Conservation (phyloP, 2,113 vertebrate species). For the Penelope pileata region DNA sequence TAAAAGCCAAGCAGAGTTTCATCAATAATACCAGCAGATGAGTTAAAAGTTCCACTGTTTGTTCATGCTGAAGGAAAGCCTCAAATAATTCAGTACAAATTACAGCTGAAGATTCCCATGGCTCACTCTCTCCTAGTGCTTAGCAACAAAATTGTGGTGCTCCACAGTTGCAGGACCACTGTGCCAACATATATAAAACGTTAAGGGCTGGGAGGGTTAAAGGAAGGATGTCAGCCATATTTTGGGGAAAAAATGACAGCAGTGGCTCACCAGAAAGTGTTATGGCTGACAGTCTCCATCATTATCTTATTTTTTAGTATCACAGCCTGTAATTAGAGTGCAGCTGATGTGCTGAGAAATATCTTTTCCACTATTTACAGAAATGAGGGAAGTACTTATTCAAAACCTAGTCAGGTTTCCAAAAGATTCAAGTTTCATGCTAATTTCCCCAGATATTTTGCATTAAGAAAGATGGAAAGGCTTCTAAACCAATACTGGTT, state of each 20-base stretch:
- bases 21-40: not conserved
- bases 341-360: not conserved
- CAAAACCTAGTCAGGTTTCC: not conserved
- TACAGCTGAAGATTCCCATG: not conserved
- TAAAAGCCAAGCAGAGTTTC: not conserved
- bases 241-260: not conserved
- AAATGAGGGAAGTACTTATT: not conserved
- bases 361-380: constrained; percentile 32
- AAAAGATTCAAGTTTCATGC: not conserved
- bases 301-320: constrained; percentile 34
- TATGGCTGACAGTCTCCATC: constrained; percentile 2
- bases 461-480: constrained; percentile 1
- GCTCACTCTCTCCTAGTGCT: not conserved
- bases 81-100: constrained; percentile 40
- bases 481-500: not conserved
- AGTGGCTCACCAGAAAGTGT: constrained; percentile 22
- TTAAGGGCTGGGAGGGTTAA: not conserved
- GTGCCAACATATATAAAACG: constrained; percentile 43
- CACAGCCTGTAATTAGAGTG: not conserved
- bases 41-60: constrained; percentile 27
- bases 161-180: not conserved
- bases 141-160: not conserved
- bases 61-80: not conserved
- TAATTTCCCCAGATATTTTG: constrained; percentile 10
- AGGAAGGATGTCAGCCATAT: constrained; percentile 39